phyloP scores from a whole-genome alignment of 2,113 vertebrate genomes.

The Lasiurus borealis region DNA sequence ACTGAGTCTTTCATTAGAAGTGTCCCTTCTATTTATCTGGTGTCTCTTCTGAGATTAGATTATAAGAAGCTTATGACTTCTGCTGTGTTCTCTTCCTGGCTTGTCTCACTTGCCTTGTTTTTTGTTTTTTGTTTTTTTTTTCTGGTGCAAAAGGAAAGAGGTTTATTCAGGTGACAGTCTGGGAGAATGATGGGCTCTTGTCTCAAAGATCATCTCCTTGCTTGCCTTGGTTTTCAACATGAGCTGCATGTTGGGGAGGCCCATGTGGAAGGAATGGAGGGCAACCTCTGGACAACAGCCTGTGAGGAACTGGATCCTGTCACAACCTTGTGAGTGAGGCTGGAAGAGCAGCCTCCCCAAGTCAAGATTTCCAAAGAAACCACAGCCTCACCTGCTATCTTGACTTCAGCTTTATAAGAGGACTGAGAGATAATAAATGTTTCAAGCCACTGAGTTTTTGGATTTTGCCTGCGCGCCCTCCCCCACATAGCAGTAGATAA shows the following conservation, averaged over 20 bases:
- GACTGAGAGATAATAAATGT: not conserved
- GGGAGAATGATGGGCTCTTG: too few species aligned
- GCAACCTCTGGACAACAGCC: not conserved
- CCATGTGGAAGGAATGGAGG: not conserved
- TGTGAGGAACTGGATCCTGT: not conserved
- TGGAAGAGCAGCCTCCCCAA: not conserved
- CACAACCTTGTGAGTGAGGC: not conserved
- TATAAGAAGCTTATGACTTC: not conserved
- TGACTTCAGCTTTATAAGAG: not conserved
- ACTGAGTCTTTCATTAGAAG: slow-evolving; percentile 39
- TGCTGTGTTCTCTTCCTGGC: not conserved
- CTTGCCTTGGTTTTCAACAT: not conserved
- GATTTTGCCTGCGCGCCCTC: too few species aligned
- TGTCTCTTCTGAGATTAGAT: not conserved
- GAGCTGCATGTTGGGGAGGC: not conserved
- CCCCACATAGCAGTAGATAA: not conserved
- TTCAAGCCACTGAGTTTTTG: not conserved
- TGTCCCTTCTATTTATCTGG: not conserved
- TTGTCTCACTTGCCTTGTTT: not conserved
- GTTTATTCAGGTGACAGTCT: too few species aligned
- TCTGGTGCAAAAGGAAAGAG: too few species aligned
- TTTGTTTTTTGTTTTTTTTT: too few species aligned
- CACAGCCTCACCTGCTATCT: not conserved
- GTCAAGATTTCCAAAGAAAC: not conserved
- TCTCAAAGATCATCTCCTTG: too few species aligned